Evolutionary conservation across 2,888 invertebrate genomes (phyloP), one percentile per base, ranked within the genome.

Genomic region (Drosophila differens): DNA sequence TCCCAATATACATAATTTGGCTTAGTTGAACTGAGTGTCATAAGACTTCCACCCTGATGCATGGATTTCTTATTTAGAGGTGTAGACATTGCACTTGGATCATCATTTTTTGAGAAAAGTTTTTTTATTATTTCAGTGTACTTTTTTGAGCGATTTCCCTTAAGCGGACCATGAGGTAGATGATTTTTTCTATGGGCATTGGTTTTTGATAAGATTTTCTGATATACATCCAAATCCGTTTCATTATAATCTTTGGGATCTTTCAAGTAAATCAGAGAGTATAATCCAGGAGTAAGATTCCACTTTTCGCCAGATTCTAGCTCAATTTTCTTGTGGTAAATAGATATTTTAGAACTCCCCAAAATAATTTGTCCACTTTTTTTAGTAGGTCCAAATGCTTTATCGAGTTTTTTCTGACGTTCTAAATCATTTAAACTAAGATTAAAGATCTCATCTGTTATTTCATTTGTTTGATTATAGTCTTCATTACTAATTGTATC

Each of bases 1-100:
- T 89, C 80, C 84, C 83, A 85, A 74, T 89, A 85, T 49, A 74
- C 67, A 73, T 85, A 85, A 12, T 22, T 53, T 22, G 33, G 14
- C 4, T 53, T 53, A n/a, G 12, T 32, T n/a, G 52, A 32, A 53
- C 12, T 33, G 32, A 53, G 33, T 5, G 19, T 32, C 53, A 53
- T 53, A 7, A 53, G n/a, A 19, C 51, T 1, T 19, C 30, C 4
- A 10, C 19, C 25, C 25, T 7, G 3, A 14, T 39, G 19, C 19
- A 16, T 39, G 0, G 37, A 19, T 19, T 39, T 39, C 37, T 39
- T 39, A 3, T 19, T 19, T 39, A 39, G 19, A 39, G 19, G 37
- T 19, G 19, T 19, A 39, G 7, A 39, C 19, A 39, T 37, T 37
- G 10, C 32, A 32, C 32, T 32, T 19, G 37, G 19, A 3, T 7